Evolutionary conservation across 2,113 vertebrate species (phyloP), one percentile per base, ranked within the genome.

Genomic region (Campylomormyrus numenius): DNA sequence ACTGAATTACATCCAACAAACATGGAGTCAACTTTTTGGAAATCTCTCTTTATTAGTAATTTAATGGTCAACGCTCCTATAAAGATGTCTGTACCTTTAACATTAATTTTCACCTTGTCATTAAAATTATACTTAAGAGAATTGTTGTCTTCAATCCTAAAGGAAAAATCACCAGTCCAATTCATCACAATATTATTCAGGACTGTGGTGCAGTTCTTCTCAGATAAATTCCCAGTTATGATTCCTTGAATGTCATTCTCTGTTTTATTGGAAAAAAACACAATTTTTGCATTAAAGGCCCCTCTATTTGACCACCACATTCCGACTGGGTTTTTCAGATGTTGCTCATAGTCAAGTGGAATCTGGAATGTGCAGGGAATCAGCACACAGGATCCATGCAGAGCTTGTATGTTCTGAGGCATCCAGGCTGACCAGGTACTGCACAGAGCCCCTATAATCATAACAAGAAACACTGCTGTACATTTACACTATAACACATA

Each of bases 181-280:
- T 9, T 13, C 9, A 10, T 4, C 2, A 50, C 19, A 50, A 88
- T 53, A 35, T 56, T 53, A 3, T 88, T 9, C 35, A 88, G 27
- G 15, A 58, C 49, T 88, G 87, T 88, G 31, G 87, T 58, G 87
- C 87, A 88, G 87, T 58, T 88, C 52, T 62, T 88, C 19, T 42
- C 1, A 27, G 5, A 3, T 35, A 88, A 39, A 17, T 88, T 1
- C 35, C 53, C 87, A 21, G 15, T 88, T 88, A 88, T 39, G 2
- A 0, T 52, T 89, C 48, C 70, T 88, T 66, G 24, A 50, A 89
- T 89, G n/a, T 7, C 11, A 27, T 70, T 70, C 58, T 48, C 0
- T 1, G 19, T 24, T 62, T 53, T 53, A 24, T 88, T 92, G 87
- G 95, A 94, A 62, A 94, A 91, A 50, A 94, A 95, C 89, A 94